Conservation (phyloP, 2,797 vertebrate genomes). For the Presbytis comata region DNA sequence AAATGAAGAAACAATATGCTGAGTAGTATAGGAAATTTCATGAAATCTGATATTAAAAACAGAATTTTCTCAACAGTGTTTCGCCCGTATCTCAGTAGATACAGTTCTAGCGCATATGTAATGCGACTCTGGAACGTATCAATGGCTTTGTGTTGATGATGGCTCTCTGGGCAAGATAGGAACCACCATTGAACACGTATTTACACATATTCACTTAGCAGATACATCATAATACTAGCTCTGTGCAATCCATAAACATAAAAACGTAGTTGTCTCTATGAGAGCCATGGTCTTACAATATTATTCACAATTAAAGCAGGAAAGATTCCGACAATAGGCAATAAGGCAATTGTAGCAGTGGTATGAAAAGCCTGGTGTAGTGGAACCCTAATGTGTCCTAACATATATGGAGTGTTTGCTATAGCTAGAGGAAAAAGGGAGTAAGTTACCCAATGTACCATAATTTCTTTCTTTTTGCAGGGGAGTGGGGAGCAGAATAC, state of each 20-base stretch:
- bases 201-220: not conserved
- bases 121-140: not conserved
- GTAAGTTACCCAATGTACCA: too few species aligned
- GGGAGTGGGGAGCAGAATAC: fast-evolving
- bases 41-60: not conserved
- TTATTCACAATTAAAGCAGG: not conserved
- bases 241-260: not conserved
- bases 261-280: not conserved
- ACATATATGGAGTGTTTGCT: not conserved
- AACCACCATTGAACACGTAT: not conserved
- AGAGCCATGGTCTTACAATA: not conserved
- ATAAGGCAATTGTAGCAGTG: not conserved
- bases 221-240: not conserved
- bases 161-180: not conserved
- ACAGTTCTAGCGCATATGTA: not conserved
- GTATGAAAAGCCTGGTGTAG: not conserved
- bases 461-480: not conserved
- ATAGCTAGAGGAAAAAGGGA: not conserved
- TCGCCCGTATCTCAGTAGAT: not conserved
- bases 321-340: not conserved
- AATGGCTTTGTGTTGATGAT: not conserved
- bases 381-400: not conserved
- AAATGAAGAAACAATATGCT: not conserved
- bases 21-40: not conserved
- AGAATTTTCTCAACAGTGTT: not conserved